Base-by-base conservation (phyloP, 1,140 invertebrate genomes). In the Anthonomus grandis region DNA sequence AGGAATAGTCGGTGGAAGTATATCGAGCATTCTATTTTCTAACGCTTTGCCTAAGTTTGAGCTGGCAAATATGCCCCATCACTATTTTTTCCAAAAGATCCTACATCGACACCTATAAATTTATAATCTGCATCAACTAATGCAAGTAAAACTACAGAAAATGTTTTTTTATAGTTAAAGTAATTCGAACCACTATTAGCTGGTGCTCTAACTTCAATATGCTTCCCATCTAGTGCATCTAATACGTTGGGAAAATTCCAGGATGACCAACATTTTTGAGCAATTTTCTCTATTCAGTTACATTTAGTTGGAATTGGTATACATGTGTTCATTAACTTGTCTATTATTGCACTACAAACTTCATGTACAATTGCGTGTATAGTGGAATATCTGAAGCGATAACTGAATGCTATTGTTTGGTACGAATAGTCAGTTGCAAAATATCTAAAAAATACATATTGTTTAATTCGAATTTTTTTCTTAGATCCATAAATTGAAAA, bases 1-100 rank as follows among this genome's bases (percentile, higher is more conserved):
- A 31, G n/a, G 6, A 31, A 8, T 31, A 8, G 6, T 31, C 6
- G 6, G 6, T 31, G 6, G 6, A 8, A n/a, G 27, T 8, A 31
- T n/a, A 31, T 31, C n/a, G 6, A 31, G 27, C 6, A 19, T 42
- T 4, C 17, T 21, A 13, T 3, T 18, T 42, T 2, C 39, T 18
- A 42, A 3, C 1, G 4, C 19, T 42, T 15, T 42, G 2, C 39
- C 13, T 2, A 38, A 13, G 8, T 1, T 44, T 31, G 25, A 60
- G 10, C 12, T 22, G 12, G 47, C 18, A 44, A 57, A 49, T n/a
- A 31, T 23, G n/a, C 39, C 39, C 39, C 39, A 9, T 42, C 39
- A 15, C 39, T 42, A 15, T 42, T 42, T 42, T 42, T 42, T 3
- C 39, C 39, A 15, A 4, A 42, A 18, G 3, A 15, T 17, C 39